These are phyloP conservation scores for Platysternon megacephalum DNA, from an alignment of 2,113 vertebrate genomes.

Conservation along the genomic window DNA sequence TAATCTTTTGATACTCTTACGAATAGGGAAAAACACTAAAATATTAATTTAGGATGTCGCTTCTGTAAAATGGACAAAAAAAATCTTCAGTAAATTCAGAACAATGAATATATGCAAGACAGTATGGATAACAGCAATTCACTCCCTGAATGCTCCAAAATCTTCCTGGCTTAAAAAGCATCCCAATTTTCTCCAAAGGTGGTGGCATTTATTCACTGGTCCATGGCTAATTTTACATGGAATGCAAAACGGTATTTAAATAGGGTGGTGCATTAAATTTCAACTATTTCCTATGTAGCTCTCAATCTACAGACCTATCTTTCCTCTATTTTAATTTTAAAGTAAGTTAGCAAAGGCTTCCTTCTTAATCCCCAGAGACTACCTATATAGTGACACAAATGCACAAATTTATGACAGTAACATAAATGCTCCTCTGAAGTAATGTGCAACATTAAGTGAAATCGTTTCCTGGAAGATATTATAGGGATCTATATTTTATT, in stretches of 20 bases:
- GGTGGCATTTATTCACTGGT: slow-evolving; percentile 77
- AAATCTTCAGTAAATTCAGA: slow-evolving; percentile 52
- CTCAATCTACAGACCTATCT: slow-evolving; percentile 79
- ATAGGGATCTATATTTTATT: slow-evolving; percentile 87
- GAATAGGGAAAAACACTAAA: slow-evolving; percentile 27
- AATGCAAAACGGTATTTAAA: slow-evolving; percentile 83
- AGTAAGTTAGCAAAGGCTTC: slow-evolving; percentile 86
- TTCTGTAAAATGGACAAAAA: slow-evolving; percentile 44
- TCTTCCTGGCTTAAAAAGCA: slow-evolving; percentile 81
- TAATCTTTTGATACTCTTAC: slow-evolving; percentile 30
- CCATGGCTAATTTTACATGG: slow-evolving; percentile 84
- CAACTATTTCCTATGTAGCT: slow-evolving; percentile 76
- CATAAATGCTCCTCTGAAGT: slow-evolving; percentile 82
- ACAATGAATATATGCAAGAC: slow-evolving; percentile 77
- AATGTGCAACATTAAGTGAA: slow-evolving; percentile 87
- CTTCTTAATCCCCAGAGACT: slow-evolving; percentile 81
- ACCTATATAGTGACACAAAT: slow-evolving; percentile 80
- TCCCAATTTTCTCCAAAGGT: slow-evolving; percentile 83
- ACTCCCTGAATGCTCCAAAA: slow-evolving; percentile 76
- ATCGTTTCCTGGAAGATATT: slow-evolving; percentile 83
- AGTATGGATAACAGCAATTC: slow-evolving; percentile 75
- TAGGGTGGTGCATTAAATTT: slow-evolving; percentile 59
- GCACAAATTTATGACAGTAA: slow-evolving; percentile 81
- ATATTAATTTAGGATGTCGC: slow-evolving; percentile 46
- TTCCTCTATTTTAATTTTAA: slow-evolving; percentile 86